Evolutionary conservation across 2,888 invertebrate genomes (phyloP).

Genomic region (Trisateles emortualis): DNA sequence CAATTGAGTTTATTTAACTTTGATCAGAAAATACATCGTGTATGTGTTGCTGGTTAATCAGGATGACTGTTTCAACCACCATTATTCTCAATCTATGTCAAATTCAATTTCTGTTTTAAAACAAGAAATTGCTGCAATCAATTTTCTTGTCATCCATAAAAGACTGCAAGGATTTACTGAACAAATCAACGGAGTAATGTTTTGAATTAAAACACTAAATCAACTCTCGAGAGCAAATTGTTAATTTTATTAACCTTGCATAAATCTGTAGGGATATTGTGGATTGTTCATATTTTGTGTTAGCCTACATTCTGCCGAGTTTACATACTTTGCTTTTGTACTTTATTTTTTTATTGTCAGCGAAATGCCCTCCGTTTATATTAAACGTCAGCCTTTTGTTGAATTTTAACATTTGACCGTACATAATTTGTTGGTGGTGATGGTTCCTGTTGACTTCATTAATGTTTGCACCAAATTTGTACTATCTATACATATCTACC

Average conservation of each 20-base stretch:
- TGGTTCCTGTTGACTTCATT: conserved; percentile 11
- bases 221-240: conserved; percentile 42
- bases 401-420: conserved; percentile 17
- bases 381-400: conserved; percentile 18
- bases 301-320: conserved; percentile 27
- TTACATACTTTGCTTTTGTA: conserved; percentile 27
- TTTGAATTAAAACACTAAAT: conserved; percentile 49
- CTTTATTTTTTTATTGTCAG: conserved; percentile 31
- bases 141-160: conserved; percentile 33
- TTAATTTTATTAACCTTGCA: conserved; percentile 48
- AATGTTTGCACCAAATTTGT: background rate
- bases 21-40: background rate
- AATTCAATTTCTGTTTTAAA: conserved; percentile 17
- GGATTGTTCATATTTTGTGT: conserved; percentile 45
- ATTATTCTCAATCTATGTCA: conserved; percentile 23
- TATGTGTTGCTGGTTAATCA: conserved; percentile 4
- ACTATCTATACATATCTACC: background rate
- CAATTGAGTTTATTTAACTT: background rate
- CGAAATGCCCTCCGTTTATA: conserved; percentile 26
- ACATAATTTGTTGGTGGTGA: conserved; percentile 13
- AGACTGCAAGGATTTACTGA: conserved; percentile 27
- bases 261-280: conserved; percentile 44
- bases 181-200: conserved; percentile 35
- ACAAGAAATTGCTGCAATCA: conserved; percentile 34
- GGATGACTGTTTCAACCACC: conserved; percentile 9